A percentile compares a stretch with the other conserved stretches of the same genome.
Conservation (phyloP, 2,797 vertebrate species). For the Myotis daubentonii region DNA sequence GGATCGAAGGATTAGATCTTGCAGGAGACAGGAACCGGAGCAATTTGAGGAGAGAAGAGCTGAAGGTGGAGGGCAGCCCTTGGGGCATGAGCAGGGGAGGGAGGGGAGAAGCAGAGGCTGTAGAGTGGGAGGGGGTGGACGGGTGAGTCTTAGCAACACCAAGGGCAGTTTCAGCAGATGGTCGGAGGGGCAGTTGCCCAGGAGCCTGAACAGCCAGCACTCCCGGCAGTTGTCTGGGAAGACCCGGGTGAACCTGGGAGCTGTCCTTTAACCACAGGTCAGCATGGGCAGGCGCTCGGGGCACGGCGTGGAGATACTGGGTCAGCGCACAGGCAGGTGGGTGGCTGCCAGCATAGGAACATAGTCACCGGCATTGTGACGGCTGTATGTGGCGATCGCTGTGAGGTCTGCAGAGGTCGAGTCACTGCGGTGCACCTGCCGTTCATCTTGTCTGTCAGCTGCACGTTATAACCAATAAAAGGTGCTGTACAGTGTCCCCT, state of each 20-base stretch:
- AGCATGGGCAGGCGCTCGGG: neutral
- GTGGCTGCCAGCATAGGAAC: neutral
- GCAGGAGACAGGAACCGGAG: neutral
- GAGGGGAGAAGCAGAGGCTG: neutral
- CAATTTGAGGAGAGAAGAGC: neutral
- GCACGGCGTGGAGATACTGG: neutral
- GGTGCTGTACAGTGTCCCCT: neutral
- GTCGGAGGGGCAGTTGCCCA: neutral
- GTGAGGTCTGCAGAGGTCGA: neutral
- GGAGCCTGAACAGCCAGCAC: neutral
- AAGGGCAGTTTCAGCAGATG: neutral
- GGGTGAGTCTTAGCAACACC: neutral
- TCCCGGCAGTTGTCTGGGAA: neutral
- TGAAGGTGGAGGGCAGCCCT: neutral
- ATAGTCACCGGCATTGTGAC: too few relatives aligned
- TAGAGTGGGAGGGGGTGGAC: neutral
- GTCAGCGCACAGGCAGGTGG: neutral
- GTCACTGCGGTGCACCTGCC: neutral
- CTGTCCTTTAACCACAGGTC: neutral
- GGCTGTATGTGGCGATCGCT: fast-evolving
- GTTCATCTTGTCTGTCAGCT: neutral
- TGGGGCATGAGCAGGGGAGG: neutral
- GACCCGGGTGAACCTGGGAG: neutral
- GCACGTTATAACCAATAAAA: neutral
- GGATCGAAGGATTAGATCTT: neutral